Conservation (phyloP, 2,888 invertebrate genomes). For the Camponotus fellah region DNA sequence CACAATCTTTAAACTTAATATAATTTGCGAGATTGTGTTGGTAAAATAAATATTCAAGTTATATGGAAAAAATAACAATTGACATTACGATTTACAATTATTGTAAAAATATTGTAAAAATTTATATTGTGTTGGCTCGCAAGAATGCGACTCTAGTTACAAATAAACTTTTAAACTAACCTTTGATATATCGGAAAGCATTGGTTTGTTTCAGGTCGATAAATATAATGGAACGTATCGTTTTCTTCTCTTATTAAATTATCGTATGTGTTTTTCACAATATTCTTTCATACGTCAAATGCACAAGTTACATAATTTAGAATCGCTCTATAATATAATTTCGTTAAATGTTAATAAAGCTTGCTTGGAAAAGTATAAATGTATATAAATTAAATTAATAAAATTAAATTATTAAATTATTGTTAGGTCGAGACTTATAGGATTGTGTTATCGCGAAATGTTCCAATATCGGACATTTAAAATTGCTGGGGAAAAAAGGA, state of each 20-base stretch:
- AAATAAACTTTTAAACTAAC: slow-evolving; percentile 18
- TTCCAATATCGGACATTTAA: background rate
- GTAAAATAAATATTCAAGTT: slow-evolving; percentile 10
- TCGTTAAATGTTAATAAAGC: slow-evolving; percentile 26
- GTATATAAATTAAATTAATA: slow-evolving; percentile 16
- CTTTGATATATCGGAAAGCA: slow-evolving; percentile 36
- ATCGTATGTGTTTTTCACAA: background rate
- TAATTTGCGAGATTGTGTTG: background rate
- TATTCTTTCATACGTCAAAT: background rate
- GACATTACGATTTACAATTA: background rate
- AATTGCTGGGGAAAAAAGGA: background rate
- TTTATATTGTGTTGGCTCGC: background rate
- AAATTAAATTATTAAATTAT: slow-evolving; percentile 44
- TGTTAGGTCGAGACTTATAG: background rate
- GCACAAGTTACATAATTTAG: background rate
- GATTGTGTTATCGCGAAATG: background rate
- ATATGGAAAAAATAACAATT: background rate
- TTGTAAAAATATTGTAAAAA: background rate
- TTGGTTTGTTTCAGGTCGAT: slow-evolving; percentile 26
- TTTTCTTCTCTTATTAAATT: slow-evolving; percentile 13
- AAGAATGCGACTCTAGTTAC: background rate
- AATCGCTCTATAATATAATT: slow-evolving; percentile 6
- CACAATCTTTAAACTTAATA: background rate
- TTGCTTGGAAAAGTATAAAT: background rate
- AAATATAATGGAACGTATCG: slow-evolving; percentile 16